These are phyloP conservation scores for Sebastolobus alascanus DNA, from an alignment of 2,797 vertebrate genomes.

Conservation along the genomic window DNA sequence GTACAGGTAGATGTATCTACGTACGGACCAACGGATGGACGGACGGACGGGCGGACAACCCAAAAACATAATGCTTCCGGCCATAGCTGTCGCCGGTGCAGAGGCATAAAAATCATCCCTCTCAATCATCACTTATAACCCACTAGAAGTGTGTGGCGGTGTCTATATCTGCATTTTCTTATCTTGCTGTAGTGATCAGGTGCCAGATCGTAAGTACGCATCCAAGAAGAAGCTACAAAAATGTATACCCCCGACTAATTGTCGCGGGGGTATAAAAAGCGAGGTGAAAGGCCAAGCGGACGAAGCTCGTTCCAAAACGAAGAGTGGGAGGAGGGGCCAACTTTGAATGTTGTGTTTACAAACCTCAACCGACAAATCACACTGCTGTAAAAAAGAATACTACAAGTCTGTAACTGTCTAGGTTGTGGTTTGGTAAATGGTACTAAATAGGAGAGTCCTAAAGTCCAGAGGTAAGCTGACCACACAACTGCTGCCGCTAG, in stretches of 20 bases:
- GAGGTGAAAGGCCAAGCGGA: too few relatives aligned
- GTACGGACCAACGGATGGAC: not conserved
- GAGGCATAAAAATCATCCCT: not conserved
- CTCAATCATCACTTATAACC: too few relatives aligned
- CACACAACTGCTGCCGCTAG: not conserved
- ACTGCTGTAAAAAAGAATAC: not conserved
- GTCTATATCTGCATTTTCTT: not conserved
- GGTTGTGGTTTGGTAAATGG: not conserved
- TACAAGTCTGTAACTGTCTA: not conserved
- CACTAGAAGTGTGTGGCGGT: not conserved
- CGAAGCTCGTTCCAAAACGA: too few relatives aligned
- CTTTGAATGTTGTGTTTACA: not conserved
- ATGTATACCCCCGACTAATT: not conserved
- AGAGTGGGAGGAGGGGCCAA: fast-evolving
- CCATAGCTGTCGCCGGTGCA: not conserved
- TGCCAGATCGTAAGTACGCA: not conserved
- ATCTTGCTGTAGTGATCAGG: not conserved
- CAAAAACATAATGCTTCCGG: not conserved
- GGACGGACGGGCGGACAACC: not conserved
- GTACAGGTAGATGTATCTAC: not conserved
- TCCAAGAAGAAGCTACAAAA: not conserved
- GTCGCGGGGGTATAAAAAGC: too few relatives aligned
- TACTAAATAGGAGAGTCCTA: not conserved
- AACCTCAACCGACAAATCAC: constrained; percentile 1
- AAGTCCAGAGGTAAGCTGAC: constrained; percentile 3